phyloP scores from a whole-genome alignment of 2,888 invertebrate genomes.

The Trisateles emortualis region DNA sequence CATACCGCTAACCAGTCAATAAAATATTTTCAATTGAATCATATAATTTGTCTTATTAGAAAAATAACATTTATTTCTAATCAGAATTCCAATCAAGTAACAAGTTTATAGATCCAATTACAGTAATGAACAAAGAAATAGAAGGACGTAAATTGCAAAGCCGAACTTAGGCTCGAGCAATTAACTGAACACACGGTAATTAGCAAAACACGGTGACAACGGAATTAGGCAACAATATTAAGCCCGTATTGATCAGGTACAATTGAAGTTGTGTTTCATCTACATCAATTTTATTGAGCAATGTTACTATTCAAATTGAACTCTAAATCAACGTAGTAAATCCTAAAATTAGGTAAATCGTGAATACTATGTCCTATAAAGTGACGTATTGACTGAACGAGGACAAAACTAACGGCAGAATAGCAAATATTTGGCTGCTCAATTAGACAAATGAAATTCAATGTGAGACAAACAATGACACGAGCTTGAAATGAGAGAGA shows the following conservation, averaged over 20 bases:
- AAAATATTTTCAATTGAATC: neutral
- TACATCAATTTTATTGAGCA: slow-evolving; percentile 47
- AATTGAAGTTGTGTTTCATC: slow-evolving; percentile 52
- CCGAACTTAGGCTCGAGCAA: slow-evolving; percentile 39
- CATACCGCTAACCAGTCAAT: too few species aligned
- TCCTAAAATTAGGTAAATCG: slow-evolving; percentile 50
- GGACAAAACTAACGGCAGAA: slow-evolving; percentile 77
- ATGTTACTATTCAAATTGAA: slow-evolving; percentile 41
- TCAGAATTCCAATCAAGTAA: neutral
- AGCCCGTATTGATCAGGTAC: slow-evolving; percentile 57
- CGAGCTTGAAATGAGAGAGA: slow-evolving; percentile 52
- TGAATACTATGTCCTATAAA: slow-evolving; percentile 65
- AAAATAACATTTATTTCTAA: neutral
- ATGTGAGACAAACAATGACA: slow-evolving; percentile 44
- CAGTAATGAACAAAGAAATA: slow-evolving; percentile 24
- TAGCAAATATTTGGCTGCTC: slow-evolving; percentile 78
- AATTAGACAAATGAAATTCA: slow-evolving; percentile 80
- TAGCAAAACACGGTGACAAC: slow-evolving; percentile 58
- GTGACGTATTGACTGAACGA: slow-evolving; percentile 78
- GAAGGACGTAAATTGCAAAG: slow-evolving; percentile 30
- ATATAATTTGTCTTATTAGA: neutral
- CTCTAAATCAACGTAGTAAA: slow-evolving; percentile 27
- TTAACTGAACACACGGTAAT: slow-evolving; percentile 52
- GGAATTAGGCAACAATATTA: slow-evolving; percentile 65
- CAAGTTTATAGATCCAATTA: slow-evolving; percentile 28